A percentile compares a stretch with the other conserved stretches of the same genome.
These are phyloP conservation scores for Galemys pyrenaicus DNA, from an alignment of 2,113 vertebrate species.

Conservation along the genomic window DNA sequence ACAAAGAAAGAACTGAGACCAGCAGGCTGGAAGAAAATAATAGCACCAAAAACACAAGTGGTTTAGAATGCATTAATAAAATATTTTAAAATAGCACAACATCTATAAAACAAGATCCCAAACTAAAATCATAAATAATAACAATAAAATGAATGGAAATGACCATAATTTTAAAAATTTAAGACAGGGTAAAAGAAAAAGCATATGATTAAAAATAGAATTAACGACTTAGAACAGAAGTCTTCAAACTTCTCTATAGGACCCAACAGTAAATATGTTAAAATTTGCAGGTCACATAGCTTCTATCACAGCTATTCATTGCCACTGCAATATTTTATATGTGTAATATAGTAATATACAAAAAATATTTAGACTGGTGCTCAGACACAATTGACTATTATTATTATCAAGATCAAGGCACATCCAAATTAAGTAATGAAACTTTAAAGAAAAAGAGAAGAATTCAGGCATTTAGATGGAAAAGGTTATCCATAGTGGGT, in stretches of 20 bases:
- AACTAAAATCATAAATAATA: background rate
- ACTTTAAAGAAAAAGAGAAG: background rate
- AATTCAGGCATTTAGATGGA: background rate
- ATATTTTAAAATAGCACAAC: too few species aligned
- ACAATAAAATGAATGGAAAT: conserved; percentile 2
- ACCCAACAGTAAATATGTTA: background rate
- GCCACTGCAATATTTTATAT: background rate
- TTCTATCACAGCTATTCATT: background rate
- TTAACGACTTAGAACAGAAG: background rate
- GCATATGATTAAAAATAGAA: background rate
- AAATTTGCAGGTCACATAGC: background rate
- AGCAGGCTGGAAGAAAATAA: background rate
- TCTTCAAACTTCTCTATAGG: background rate
- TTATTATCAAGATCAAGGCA: background rate
- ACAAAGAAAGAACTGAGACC: background rate
- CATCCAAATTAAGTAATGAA: background rate
- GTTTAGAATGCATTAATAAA: background rate
- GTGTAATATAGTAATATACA: background rate
- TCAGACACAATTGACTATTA: background rate
- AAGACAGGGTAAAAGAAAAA: background rate
- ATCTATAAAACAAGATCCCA: background rate
- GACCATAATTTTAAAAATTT: background rate
- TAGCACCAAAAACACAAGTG: background rate
- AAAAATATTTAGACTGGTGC: background rate
- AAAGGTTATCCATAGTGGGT: background rate